Percentiles rank a stretch among this genome's conserved stretches.
phyloP scores from a whole-genome alignment of 2,797 vertebrate species.

The Myiothlypis chrysogaster region DNA sequence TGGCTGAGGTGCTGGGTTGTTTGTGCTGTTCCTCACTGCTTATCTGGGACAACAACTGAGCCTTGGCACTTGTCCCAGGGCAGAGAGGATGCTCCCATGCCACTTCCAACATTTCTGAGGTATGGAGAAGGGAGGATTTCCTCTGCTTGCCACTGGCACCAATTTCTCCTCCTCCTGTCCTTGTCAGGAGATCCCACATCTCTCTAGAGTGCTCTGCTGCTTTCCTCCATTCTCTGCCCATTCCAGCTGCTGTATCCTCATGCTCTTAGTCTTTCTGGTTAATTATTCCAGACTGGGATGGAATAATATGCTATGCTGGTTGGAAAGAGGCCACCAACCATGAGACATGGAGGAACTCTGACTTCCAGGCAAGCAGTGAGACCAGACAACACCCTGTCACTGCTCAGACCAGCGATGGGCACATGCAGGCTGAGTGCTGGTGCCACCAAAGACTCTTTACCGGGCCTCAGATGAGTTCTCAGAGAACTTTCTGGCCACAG shows the following conservation, averaged over 20 bases:
- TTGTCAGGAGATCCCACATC: neutral
- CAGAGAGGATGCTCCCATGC: neutral
- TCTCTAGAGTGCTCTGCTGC: neutral
- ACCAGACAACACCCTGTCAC: neutral
- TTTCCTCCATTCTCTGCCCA: neutral
- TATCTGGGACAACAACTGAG: neutral
- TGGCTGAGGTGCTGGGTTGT: neutral
- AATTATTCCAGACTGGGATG: neutral
- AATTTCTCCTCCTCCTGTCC: neutral
- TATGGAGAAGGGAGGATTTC: neutral
- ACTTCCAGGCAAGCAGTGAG: neutral
- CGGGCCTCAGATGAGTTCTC: neutral
- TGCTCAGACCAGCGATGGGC: accelerated
- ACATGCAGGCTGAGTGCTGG: neutral
- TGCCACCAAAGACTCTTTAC: neutral
- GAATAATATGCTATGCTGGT: neutral
- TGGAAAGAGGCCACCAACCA: neutral
- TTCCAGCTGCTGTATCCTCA: neutral
- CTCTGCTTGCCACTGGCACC: neutral
- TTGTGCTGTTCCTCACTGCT: neutral
- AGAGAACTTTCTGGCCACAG: neutral
- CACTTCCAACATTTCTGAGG: neutral
- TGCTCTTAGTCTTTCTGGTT: neutral
- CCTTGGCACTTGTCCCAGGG: neutral
- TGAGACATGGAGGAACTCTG: neutral